Conservation (phyloP, 2,888 invertebrate species). For the Heteromyza rotundicornis region DNA sequence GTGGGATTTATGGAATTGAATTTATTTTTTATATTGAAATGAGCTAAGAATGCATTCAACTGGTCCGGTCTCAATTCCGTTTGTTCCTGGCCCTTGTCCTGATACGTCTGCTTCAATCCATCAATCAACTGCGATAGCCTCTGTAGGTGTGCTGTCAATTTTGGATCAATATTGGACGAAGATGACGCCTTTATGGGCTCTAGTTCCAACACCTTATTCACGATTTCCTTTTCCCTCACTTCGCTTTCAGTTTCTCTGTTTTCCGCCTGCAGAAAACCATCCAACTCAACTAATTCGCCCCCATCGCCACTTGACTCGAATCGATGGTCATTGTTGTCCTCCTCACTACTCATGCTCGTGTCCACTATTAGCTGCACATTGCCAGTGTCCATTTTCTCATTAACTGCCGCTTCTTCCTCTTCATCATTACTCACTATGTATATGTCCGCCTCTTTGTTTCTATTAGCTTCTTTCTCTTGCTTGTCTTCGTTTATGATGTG, state of each 20-base stretch:
- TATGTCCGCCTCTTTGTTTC: conserved; percentile 33
- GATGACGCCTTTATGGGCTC: neutral
- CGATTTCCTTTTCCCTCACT: neutral
- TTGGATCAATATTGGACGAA: conserved; percentile 50
- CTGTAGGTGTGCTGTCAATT: conserved; percentile 58
- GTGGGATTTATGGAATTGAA: conserved; percentile 47
- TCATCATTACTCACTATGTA: conserved; percentile 42
- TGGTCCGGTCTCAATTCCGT: conserved; percentile 59
- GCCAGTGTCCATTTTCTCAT: conserved; percentile 36
- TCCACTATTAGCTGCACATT: conserved; percentile 44
- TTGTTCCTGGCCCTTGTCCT: conserved; percentile 42
- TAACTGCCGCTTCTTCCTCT: conserved; percentile 33
- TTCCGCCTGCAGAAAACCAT: conserved; percentile 39
- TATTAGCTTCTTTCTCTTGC: neutral
- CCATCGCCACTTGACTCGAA: conserved; percentile 59
- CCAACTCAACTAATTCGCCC: conserved; percentile 41
- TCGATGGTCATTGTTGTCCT: conserved; percentile 31
- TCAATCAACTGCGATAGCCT: conserved; percentile 59
- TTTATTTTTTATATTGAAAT: conserved; percentile 59
- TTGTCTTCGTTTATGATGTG: conserved; percentile 2
- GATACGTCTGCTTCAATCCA: conserved; percentile 57
- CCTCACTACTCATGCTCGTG: conserved; percentile 40
- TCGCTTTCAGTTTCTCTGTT: conserved; percentile 38
- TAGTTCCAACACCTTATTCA: conserved; percentile 24
- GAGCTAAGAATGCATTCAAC: conserved; percentile 60